These are phyloP conservation scores for Pseudomyrmex flavicornis DNA, from an alignment of 1,140 invertebrate genomes.

Conservation along the genomic window DNA sequence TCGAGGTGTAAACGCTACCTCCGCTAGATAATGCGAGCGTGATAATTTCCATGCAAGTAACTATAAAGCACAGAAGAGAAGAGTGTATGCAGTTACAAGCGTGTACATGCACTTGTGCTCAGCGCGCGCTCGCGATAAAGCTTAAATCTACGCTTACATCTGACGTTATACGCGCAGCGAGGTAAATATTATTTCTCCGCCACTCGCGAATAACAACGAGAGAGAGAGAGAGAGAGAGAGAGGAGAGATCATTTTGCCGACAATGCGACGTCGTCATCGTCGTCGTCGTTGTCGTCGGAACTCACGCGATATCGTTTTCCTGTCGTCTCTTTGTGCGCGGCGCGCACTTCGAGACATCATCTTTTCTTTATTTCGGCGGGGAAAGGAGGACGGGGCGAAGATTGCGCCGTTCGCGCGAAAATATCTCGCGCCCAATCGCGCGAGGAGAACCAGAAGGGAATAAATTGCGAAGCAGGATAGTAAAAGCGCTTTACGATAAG, in stretches of 20 bases:
- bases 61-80: conserved; percentile 8
- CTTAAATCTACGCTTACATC: conserved; percentile 44
- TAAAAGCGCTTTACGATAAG: conserved; percentile 24
- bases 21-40: conserved; percentile 5
- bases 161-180: conserved; percentile 24
- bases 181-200: conserved; percentile 41
- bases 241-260: conserved; percentile 41
- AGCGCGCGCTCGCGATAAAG: conserved; percentile 31
- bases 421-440: conserved; percentile 29
- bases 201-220: conserved; percentile 10
- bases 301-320: conserved; percentile 28
- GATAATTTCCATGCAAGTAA: conserved; percentile 40
- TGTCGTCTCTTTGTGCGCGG: conserved; percentile 1
- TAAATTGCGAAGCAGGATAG: conserved; percentile 32
- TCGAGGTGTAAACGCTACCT: conserved; percentile 31
- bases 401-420: conserved; percentile 22
- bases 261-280: not conserved
- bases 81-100: not conserved
- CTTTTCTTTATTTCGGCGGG: conserved; percentile 16
- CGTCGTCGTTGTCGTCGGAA: not conserved
- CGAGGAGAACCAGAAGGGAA: conserved; percentile 21
- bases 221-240: too few relatives aligned
- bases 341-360: not conserved
- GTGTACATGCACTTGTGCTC: not conserved
- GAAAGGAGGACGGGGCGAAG: not conserved